Evolutionary conservation across 2,888 invertebrate species (phyloP).

Genomic region (Maniola hyperantus): DNA sequence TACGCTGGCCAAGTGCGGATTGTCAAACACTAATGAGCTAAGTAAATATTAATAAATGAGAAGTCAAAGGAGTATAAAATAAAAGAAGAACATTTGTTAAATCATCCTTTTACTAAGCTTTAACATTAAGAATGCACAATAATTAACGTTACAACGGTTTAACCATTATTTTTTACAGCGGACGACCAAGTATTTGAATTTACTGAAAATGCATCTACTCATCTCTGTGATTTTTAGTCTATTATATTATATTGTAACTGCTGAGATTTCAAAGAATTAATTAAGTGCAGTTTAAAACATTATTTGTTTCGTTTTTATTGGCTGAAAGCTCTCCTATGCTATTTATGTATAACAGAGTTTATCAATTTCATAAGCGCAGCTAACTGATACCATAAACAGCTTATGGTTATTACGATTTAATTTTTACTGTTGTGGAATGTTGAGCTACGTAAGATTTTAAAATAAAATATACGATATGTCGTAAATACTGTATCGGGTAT

Average conservation of each 20-base stretch:
- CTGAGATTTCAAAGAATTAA: neutral
- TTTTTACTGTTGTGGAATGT: slow-evolving; percentile 29
- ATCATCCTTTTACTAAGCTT: slow-evolving; percentile 77
- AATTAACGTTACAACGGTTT: slow-evolving; percentile 56
- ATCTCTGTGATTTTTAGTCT: neutral
- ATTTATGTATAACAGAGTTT: neutral
- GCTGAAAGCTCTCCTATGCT: neutral
- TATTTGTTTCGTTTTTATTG: neutral
- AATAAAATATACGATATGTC: slow-evolving; percentile 8
- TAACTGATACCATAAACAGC: neutral
- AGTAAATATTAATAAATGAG: too few species aligned
- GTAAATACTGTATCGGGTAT: neutral
- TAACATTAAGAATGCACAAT: slow-evolving; percentile 73
- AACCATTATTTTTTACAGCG: slow-evolving; percentile 60
- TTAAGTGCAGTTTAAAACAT: neutral
- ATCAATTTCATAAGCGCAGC: neutral
- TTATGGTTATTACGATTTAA: neutral
- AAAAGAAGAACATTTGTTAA: slow-evolving; percentile 45
- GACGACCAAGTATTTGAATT: slow-evolving; percentile 19
- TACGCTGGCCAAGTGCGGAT: too few species aligned
- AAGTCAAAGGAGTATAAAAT: neutral
- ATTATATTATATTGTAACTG: neutral
- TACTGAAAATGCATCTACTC: slow-evolving; percentile 11
- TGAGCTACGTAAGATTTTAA: slow-evolving; percentile 21
- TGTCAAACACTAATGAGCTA: too few species aligned